Base-by-base conservation (phyloP, 1,140 invertebrate genomes). In the Calosoma granatense region DNA sequence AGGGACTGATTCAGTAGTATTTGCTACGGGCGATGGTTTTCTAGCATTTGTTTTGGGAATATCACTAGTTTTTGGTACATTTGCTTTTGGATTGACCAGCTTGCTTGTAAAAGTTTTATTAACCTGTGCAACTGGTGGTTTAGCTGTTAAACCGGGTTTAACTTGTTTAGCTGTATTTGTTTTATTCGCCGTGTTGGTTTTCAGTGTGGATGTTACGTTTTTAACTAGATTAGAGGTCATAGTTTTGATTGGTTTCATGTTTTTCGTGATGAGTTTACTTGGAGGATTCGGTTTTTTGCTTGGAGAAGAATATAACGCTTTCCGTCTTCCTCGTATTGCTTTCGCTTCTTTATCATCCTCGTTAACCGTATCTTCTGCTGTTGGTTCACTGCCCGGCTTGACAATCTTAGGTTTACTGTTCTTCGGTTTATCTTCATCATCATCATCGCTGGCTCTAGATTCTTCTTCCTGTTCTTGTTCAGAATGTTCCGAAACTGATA, bases 311-410 rank as follows among this genome's bases (percentile, higher is more conserved):
- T 88, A 88, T 1, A 83, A 70, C 0, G 83, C 78, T 67, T 87
- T 92, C 63, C 88, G 82, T 51, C 86, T 72, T 0, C 90, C 90
- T 53, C 90, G 75, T 22, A 94, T 81, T 1, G 71, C 78, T 71
- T 92, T 92, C 0, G 78, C 75, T 21, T 65, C 58, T 19, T 66
- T 69, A 6, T 58, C 63, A 19, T 74, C 72, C 61, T 72, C 72
- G 20, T 65, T 64, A 2, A 15, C 71, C 71, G 2, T 65, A 56
- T 0, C 72, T 73, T 1, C 74, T 70, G 56, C 74, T 73, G 1
- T 70, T 75, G 56, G 74, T 72, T 20, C 71, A 56, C 54, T 72
- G 74, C 14, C 66, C 66, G 54, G 72, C 67, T 43, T 70, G 59
- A 51, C 67, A 60, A 36, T 67, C 65, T 3, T 59, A 1, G 80